Base-by-base conservation (phyloP, 2,888 invertebrate species). In the Pediacus dermestoides region DNA sequence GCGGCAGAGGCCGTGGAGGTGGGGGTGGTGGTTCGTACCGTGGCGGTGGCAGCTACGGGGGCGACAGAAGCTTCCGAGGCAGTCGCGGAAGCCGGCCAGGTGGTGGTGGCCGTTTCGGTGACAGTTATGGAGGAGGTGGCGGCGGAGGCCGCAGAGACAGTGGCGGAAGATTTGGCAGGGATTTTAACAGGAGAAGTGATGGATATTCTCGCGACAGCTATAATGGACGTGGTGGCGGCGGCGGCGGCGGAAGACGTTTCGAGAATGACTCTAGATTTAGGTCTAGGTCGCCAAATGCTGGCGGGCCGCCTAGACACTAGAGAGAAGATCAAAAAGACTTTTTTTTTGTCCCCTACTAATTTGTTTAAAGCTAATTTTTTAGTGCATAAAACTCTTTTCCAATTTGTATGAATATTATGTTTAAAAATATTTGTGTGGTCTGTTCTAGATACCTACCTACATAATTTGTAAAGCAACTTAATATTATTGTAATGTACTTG, bases 1-100 rank as follows among this genome's bases (percentile, higher is more conserved):
- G 79, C 50, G 76, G 76, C 57, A 70, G 78, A 12, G 76, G 79
- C 43, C 72, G 76, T 26, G 71, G 76, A 3, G 70, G 74, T 30
- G 70, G 73, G 16, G 58, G 70, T 18, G 70, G 70, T 53, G 38
- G 43, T 13, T 58, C 56, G 50, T 61, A 61, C 33, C 58, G 60
- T 42, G 58, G 61, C 46, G n/a, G n/a, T n/a, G 60, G 67, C 44
- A 53, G 58, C 44, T 63, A 64, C 40, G 67, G 69, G 35, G 67
- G 67, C 34, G 64, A 60, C 35, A 58, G 61, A 26, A 55, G 58
- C 28, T 56, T 66, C 38, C 55, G 69, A 23, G 66, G 70, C 39
- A 68, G 69, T 51, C 61, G 65, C 18, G 42, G 40, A 6, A 42
- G 47, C 45, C 37, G 59, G 31, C 48, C 48, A 9, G 36, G 50